A percentile compares a stretch with the other conserved stretches of the same genome.
Conservation (phyloP, 2,888 invertebrate genomes). For the Danaus chrysippus region DNA sequence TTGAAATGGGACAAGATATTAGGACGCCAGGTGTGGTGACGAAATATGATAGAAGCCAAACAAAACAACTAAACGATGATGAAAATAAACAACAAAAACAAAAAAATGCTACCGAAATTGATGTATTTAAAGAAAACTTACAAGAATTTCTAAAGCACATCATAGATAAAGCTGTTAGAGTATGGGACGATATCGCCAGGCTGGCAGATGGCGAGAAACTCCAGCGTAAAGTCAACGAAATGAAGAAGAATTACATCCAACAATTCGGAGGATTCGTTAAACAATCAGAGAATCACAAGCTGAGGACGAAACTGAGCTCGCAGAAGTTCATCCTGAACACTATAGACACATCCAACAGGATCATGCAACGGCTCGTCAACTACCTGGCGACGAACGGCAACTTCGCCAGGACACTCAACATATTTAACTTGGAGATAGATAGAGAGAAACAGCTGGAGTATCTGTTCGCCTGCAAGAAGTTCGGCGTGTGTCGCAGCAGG, state of each 20-base stretch:
- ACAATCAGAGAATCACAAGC: conserved; percentile 39
- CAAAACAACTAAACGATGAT: background rate
- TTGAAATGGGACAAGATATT: too few species aligned
- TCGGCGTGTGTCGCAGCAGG: conserved; percentile 42
- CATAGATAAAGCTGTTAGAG: conserved; percentile 41
- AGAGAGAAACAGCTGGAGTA: conserved; percentile 38
- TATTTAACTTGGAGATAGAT: conserved; percentile 39
- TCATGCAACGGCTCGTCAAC: conserved; percentile 43
- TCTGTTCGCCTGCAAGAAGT: conserved; percentile 42
- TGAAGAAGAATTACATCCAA: conserved; percentile 40
- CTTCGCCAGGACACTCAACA: conserved; percentile 15
- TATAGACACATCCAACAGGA: conserved; percentile 46
- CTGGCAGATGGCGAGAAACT: conserved; percentile 32
- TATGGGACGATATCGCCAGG: conserved; percentile 42
- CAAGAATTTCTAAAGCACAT: conserved; percentile 44
- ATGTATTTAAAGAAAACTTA: conserved; percentile 18
- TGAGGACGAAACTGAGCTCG: conserved; percentile 46
- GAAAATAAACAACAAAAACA: background rate
- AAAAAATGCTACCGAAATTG: background rate
- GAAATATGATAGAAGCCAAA: background rate
- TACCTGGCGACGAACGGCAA: conserved; percentile 34
- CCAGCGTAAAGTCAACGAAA: conserved; percentile 32
- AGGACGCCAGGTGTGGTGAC: background rate
- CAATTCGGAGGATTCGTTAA: conserved; percentile 46
- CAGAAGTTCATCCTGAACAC: conserved; percentile 53